Base-by-base conservation (phyloP, 2,797 vertebrate genomes). In the Parambassis ranga region DNA sequence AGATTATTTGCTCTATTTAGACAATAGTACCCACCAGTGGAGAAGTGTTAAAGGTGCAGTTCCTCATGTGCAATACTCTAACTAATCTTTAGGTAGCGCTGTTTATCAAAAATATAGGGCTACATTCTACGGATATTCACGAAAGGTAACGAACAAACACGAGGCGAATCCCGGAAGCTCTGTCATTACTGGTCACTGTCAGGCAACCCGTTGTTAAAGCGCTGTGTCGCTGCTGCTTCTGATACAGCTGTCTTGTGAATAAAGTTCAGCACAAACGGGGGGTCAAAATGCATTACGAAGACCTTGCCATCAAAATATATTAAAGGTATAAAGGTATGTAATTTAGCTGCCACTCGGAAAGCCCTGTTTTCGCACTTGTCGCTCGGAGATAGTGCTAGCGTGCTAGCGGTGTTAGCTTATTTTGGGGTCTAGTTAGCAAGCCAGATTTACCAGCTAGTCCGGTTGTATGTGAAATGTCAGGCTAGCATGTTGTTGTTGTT, bases 141-240 rank as follows among this genome's bases (percentile, higher is more conserved):
- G 85, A 81, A 65, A 2, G n/a, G 0, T 5, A 6, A 27, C 85
- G 87, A 33, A 67, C 9, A 67, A 49, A 37, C 4, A 68, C 88
- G 85, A 89, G 13, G n/a, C 5, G 6, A 50, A 85, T 27, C 81
- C 87, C 87, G 88, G 87, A 90, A 90, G 75, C 56, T 38, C 24
- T 2, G 24, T 66, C 52, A 62, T 61, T 58, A 41, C 37, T 72
- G 57, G 52, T 60, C 30, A 16, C 66, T 73, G 68, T 77, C 81
- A 79, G 48, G n/a, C n/a, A n/a, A n/a, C 39, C 56, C 61, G 71
- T 77, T 78, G 75, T 79, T 53, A 6, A 28, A 78, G 64, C 22
- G 75, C 75, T 86, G 80, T 79, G 62, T 49, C 31, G 38, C 57
- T 6, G 24, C 22, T 61, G 22, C 20, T n/a, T n/a, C n/a, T 42